These are phyloP conservation scores for Hippocampus kuda DNA, from an alignment of 2,797 vertebrate genomes.

Conservation along the genomic window DNA sequence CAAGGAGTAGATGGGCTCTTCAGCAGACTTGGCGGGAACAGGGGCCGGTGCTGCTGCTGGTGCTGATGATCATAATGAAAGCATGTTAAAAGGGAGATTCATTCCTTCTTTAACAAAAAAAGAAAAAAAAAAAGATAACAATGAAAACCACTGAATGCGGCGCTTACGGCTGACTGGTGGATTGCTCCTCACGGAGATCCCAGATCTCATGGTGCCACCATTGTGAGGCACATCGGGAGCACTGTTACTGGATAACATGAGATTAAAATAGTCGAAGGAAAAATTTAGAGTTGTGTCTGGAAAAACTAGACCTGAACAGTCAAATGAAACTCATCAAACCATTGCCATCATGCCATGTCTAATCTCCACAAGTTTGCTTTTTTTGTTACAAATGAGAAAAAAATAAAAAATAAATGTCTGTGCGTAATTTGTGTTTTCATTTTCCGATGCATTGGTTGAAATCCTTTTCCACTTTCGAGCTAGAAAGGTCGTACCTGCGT, in stretches of 20 bases:
- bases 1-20: conserved; percentile 72
- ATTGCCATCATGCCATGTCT: too few relatives aligned
- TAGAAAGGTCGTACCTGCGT: conserved; percentile 41
- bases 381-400: too few relatives aligned
- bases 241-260: conserved; percentile 36
- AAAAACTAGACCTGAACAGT: too few relatives aligned
- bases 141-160: neutral
- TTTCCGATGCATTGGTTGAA: neutral
- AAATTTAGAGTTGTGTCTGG: neutral
- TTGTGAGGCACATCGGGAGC: conserved; percentile 32
- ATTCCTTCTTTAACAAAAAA: neutral
- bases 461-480: neutral
- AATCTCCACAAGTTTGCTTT: too few relatives aligned
- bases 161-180: conserved; percentile 57
- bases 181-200: conserved; percentile 32
- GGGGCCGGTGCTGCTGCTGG: neutral
- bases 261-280: neutral
- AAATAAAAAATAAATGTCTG: too few relatives aligned
- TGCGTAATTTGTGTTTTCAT: neutral
- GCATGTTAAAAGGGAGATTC: neutral
- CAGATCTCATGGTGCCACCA: conserved; percentile 23
- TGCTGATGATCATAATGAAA: neutral
- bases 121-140: neutral
- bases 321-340: too few relatives aligned
- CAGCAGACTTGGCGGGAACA: conserved; percentile 47